phyloP scores from a whole-genome alignment of 1,140 invertebrate genomes.

The Goniozus legneri region DNA sequence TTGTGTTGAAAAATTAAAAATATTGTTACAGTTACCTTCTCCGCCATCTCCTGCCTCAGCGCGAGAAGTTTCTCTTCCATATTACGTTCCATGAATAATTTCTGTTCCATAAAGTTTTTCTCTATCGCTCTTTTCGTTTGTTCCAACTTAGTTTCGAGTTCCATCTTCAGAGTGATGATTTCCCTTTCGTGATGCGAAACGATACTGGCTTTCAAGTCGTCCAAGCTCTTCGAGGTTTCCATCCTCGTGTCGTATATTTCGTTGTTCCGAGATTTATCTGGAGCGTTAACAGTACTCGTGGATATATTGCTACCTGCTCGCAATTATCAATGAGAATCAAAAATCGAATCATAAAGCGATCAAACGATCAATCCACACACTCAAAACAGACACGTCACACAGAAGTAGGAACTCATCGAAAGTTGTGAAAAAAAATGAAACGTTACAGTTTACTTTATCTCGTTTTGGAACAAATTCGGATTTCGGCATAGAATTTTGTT shows the following conservation, averaged over 20 bases:
- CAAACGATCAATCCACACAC: no score
- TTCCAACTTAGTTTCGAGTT: conserved; percentile 35
- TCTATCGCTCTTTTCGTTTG: conserved; percentile 48
- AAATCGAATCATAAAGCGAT: no score
- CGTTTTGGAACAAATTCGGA: no score
- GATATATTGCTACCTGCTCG: no score
- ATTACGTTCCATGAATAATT: conserved; percentile 50
- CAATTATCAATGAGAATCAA: no score
- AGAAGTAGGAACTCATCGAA: no score
- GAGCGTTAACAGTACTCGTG: no score
- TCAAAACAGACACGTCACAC: no score
- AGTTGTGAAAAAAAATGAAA: no score
- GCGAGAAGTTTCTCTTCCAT: conserved; percentile 46
- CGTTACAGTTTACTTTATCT: no score
- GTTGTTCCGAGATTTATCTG: no score
- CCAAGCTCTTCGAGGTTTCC: conserved; percentile 17
- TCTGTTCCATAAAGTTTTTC: conserved; percentile 53
- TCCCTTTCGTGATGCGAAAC: conserved; percentile 28
- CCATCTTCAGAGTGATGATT: conserved; percentile 29
- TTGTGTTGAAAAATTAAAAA: neutral
- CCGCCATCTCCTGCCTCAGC: conserved; percentile 43
- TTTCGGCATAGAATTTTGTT: no score
- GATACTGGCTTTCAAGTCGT: conserved; percentile 22
- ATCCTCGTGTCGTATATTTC: neutral
- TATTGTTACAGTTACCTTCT: conserved; percentile 19